Conservation (phyloP, 2,113 vertebrate species). For the Pteronura brasiliensis region DNA sequence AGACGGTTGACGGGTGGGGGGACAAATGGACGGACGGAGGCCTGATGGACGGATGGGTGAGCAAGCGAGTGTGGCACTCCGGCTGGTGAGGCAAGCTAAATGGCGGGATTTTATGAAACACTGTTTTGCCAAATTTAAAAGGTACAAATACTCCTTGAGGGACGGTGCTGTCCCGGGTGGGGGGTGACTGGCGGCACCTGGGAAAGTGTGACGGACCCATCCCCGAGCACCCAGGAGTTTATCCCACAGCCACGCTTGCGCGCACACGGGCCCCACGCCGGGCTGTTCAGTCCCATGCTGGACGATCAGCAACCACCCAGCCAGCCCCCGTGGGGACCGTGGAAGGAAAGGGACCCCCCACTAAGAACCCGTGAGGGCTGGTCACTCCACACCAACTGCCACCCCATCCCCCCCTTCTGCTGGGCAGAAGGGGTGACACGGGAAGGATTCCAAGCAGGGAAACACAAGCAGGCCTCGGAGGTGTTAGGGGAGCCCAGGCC, state of each 20-base stretch:
- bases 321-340: rapidly evolving
- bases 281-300: too few relatives aligned
- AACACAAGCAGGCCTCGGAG: too few relatives aligned
- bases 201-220: rapidly evolving
- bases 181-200: not conserved
- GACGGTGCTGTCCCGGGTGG: rapidly evolving
- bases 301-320: not conserved
- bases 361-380: not conserved
- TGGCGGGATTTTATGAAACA: not conserved
- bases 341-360: not conserved
- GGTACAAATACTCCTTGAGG: rapidly evolving
- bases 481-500: too few relatives aligned
- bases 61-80: rapidly evolving
- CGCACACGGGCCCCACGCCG: rapidly evolving
- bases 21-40: rapidly evolving
- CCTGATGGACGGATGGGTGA: not conserved
- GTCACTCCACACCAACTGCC: not conserved
- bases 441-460: not conserved
- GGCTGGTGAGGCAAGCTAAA: not conserved
- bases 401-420: not conserved
- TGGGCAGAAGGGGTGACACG: rapidly evolving
- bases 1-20: too few relatives aligned
- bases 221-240: rapidly evolving
- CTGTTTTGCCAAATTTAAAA: not conserved
- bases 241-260: not conserved